Conservation (phyloP, 2,113 vertebrate species). For the Nanorana parkeri region DNA sequence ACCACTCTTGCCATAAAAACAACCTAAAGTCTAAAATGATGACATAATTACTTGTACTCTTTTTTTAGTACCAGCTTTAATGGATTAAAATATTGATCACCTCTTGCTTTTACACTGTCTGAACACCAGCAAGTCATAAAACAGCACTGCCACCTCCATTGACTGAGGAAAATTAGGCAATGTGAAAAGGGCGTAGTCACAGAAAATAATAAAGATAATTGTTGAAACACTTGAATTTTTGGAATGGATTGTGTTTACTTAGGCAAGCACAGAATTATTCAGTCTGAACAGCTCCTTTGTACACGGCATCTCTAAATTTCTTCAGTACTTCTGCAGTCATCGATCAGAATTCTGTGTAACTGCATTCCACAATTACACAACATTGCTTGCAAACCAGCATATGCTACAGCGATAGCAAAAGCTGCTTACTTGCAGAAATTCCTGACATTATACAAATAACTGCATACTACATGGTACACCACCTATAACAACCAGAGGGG, state of each 20-base stretch:
- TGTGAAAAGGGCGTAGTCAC: neutral
- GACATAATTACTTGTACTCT: too few species aligned
- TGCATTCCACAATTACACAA: conserved; percentile 11
- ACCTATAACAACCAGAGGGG: neutral
- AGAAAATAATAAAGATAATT: conserved; percentile 38
- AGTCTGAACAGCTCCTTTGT: conserved; percentile 38
- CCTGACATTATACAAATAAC: neutral
- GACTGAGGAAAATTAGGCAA: conserved; percentile 6
- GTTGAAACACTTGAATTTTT: conserved; percentile 17
- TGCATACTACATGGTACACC: neutral
- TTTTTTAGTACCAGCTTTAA: too few species aligned
- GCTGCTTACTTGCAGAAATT: neutral
- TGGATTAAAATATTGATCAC: too few species aligned
- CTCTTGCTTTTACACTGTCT: too few species aligned
- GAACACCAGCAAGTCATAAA: neutral
- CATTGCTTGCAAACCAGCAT: neutral
- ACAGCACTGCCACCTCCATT: neutral
- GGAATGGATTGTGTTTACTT: conserved; percentile 37
- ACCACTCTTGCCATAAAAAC: too few species aligned
- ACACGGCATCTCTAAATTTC: too few species aligned
- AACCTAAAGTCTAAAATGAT: too few species aligned
- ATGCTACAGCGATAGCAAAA: neutral
- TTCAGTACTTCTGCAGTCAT: neutral
- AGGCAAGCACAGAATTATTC: neutral
- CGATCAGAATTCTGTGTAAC: neutral